Evolutionary conservation across 1,140 invertebrate species (phyloP).

Genomic region (Bombus terrestris): DNA sequence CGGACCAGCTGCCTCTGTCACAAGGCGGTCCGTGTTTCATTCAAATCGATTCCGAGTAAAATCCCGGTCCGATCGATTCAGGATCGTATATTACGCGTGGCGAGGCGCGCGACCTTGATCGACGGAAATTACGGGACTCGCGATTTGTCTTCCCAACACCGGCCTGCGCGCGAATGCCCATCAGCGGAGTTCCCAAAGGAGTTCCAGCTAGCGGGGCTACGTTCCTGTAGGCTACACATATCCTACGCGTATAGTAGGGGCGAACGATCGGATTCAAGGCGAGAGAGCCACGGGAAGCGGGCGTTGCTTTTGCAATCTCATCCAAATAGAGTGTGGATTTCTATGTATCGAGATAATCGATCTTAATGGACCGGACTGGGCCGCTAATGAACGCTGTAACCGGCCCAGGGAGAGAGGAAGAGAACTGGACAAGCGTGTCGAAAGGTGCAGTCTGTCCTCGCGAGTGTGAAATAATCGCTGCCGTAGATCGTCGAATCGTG

Average conservation of each 20-base stretch:
- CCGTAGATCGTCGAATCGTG: neutral
- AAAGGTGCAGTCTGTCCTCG: slow-evolving; percentile 10
- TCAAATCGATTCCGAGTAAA: slow-evolving; percentile 67
- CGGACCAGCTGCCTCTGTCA: slow-evolving; percentile 55
- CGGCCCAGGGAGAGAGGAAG: neutral
- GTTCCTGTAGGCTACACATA: neutral
- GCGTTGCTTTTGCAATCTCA: slow-evolving; percentile 55
- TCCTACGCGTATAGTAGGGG: neutral
- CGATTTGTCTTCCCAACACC: slow-evolving; percentile 63
- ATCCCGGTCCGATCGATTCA: slow-evolving; percentile 37
- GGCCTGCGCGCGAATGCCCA: neutral
- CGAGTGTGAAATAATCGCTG: slow-evolving; percentile 10
- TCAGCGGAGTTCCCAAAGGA: neutral
- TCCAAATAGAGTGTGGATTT: slow-evolving; percentile 45
- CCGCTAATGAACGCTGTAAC: slow-evolving; percentile 45
- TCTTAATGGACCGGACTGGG: slow-evolving; percentile 51
- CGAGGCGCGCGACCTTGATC: slow-evolving; percentile 43
- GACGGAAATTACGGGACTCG: slow-evolving; percentile 55
- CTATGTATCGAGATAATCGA: slow-evolving; percentile 63
- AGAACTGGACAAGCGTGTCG: slow-evolving; percentile 12
- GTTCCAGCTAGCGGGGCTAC: neutral
- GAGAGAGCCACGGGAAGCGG: neutral
- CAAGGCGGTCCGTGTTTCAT: slow-evolving; percentile 41
- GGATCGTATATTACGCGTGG: slow-evolving; percentile 48
- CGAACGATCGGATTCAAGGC: neutral